These are phyloP conservation scores for Lophius americanus DNA, from an alignment of 2,797 vertebrate genomes.

Conservation along the genomic window DNA sequence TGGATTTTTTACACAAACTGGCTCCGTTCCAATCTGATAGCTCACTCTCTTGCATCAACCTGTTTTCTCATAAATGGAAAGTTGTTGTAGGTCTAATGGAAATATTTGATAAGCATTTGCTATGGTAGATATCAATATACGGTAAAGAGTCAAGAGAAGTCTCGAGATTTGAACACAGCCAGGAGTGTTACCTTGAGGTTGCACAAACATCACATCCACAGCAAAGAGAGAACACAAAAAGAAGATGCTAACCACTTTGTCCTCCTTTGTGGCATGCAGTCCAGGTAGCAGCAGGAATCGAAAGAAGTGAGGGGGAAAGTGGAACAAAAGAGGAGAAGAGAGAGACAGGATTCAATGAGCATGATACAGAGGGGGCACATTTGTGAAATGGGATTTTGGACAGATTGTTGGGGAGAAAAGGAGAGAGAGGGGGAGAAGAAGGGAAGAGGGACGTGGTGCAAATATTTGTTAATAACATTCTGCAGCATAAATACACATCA, in stretches of 20 bases:
- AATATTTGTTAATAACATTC: conserved; percentile 72
- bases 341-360: conserved; percentile 25
- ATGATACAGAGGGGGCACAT: conserved; percentile 31
- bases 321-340: conserved; percentile 30
- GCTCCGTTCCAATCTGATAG: conserved; percentile 42
- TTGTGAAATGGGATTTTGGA: conserved; percentile 26
- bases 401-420: conserved; percentile 24
- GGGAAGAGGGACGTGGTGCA: conserved; percentile 56
- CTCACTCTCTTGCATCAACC: conserved; percentile 33
- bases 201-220: conserved; percentile 62
- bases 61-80: conserved; percentile 11
- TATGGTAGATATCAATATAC: conserved; percentile 17
- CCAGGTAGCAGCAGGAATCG: conserved; percentile 90
- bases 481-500: conserved; percentile 50
- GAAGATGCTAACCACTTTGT: conserved; percentile 99
- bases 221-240: conserved; percentile 64
- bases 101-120: conserved; percentile 4
- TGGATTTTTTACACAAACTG: conserved; percentile 57
- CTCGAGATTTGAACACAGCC: conserved; percentile 56
- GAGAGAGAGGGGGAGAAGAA: conserved; percentile 13
- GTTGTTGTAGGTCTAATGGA: not conserved
- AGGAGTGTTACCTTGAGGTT: conserved; percentile 28
- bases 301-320: conserved; percentile 55
- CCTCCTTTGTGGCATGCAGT: conserved; percentile 98
- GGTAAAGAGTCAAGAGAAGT: conserved; percentile 22